Evolutionary conservation across 2,797 vertebrate genomes (phyloP).

Genomic region (Avahi laniger): DNA sequence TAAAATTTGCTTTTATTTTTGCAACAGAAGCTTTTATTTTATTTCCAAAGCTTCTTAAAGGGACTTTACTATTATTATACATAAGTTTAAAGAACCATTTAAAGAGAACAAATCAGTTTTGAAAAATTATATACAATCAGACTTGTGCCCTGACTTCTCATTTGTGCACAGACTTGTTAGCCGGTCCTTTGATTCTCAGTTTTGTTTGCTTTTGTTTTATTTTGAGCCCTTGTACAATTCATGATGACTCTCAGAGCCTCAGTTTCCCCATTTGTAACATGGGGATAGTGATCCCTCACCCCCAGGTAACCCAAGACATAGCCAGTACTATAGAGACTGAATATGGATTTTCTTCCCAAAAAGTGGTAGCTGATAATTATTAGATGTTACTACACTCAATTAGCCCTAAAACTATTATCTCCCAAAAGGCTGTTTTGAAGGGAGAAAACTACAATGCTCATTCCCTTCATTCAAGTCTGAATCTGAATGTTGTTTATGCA

Average conservation of each 20-base stretch:
- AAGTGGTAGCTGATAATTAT: not conserved
- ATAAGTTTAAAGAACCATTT: not conserved
- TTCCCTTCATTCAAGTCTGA: slow-evolving; percentile 40
- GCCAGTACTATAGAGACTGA: not conserved
- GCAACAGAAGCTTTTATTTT: not conserved
- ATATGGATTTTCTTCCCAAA: not conserved
- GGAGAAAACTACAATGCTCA: not conserved
- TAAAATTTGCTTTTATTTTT: not conserved
- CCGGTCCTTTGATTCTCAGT: not conserved
- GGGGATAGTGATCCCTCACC: not conserved
- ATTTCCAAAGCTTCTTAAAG: slow-evolving; percentile 16
- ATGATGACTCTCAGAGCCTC: not conserved
- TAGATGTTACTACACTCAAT: not conserved
- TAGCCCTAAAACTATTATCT: not conserved
- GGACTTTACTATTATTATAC: not conserved
- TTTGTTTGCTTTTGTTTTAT: not conserved
- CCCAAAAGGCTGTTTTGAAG: not conserved
- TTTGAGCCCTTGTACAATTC: not conserved
- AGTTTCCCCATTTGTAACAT: not conserved
- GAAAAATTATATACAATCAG: not conserved
- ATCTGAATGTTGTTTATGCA: slow-evolving; percentile 32
- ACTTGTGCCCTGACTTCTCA: not conserved
- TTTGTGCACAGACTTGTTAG: not conserved
- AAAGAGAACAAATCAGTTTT: not conserved
- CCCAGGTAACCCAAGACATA: not conserved